Evolutionary conservation across 2,888 invertebrate genomes (phyloP), one percentile per base, ranked within the genome.

Genomic region (Scelioninae gen. 1): DNA sequence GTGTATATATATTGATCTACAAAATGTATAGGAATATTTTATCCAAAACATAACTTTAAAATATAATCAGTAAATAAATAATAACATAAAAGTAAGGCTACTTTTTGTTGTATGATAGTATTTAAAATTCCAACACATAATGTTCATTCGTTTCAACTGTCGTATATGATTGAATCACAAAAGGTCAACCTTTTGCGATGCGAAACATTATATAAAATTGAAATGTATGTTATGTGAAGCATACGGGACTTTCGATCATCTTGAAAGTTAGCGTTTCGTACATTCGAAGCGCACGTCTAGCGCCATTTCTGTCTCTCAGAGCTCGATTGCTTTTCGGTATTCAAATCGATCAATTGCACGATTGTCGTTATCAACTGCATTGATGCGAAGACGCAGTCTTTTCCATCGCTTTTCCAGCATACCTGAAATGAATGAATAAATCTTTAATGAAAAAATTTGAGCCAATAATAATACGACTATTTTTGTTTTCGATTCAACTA

Each of bases 271-370:
- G 77, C 68, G 66, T 80, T 72, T 77, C 74, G 68, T 79, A 56
- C 51, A 71, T 80, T 68, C 68, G 62, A 80, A 58, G 32, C 69
- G 68, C 56, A n/a, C n/a, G n/a, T n/a, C n/a, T n/a, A n/a, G 63
- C 51, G 43, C 80, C 55, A 66, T 65, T 8, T 11, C 66, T 58
- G 60, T 66, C 16, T 49, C 60, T 69, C 38, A 81, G 53, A 76
- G 60, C 62, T 79, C 76, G 74, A 76, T 84, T 79, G 71, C 65
- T 71, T 82, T 81, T 69, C 72, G 72, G 75, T 75, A 82, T 82
- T 76, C 71, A 51, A 75, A 82, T 84, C 82, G 82, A 83, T 77
- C 76, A 47, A 55, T 53, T 45, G 38, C 34, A 45, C 69, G 75
- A 71, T 81, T 77, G 68, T 77, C 60, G 55, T 72, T 62, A 72